phyloP scores from a whole-genome alignment of 2,888 invertebrate genomes.

The Clitarchus hookeri region DNA sequence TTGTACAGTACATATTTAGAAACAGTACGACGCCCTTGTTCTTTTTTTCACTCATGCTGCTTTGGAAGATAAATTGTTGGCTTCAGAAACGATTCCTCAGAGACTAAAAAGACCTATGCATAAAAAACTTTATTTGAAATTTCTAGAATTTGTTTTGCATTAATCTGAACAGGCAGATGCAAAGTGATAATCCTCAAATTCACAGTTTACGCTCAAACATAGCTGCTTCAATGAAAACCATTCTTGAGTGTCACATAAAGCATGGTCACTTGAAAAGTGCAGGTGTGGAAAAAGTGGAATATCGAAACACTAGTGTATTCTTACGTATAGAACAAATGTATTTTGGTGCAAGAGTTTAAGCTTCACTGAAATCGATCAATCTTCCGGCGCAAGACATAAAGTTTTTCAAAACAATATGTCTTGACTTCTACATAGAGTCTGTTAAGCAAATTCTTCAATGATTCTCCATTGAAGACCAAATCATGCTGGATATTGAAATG shows the following conservation, averaged over 20 bases:
- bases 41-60: conserved; percentile 11
- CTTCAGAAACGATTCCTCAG: background rate
- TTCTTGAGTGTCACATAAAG: background rate
- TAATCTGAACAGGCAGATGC: background rate
- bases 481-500: too few species aligned
- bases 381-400: background rate
- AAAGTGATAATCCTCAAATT: background rate
- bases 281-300: background rate
- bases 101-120: background rate
- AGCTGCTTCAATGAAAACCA: background rate
- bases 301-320: background rate
- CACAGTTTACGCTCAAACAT: background rate
- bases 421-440: background rate
- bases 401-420: conserved; percentile 5
- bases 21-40: background rate
- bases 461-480: too few species aligned
- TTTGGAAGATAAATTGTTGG: too few species aligned
- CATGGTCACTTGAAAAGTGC: background rate
- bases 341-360: background rate
- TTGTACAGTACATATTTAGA: too few species aligned
- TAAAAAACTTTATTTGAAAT: background rate
- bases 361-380: background rate
- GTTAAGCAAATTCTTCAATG: background rate
- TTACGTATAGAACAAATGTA: background rate
- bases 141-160: conserved; percentile 12